Evolutionary conservation across 2,113 vertebrate species (phyloP).

Genomic region (Tursiops truncatus): DNA sequence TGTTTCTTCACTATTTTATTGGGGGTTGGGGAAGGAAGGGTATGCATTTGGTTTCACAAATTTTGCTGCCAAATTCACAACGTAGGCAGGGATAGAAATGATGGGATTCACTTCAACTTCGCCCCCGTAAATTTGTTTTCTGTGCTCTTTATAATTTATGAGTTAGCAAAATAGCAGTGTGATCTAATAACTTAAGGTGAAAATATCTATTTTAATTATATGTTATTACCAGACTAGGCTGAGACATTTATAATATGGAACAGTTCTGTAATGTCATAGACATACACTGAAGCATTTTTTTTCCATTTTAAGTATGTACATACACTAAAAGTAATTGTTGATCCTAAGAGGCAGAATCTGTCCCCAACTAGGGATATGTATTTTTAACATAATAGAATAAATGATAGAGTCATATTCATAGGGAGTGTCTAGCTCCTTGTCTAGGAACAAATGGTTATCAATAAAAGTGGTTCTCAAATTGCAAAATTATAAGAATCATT

Average conservation of each 20-base stretch:
- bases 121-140: not conserved
- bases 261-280: not conserved
- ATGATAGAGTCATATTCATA: not conserved
- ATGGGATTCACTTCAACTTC: not conserved
- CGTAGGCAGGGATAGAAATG: not conserved
- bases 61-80: not conserved
- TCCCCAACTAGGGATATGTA: not conserved
- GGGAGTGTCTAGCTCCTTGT: not conserved
- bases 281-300: not conserved
- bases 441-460: not conserved
- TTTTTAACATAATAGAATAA: not conserved
- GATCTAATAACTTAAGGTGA: not conserved
- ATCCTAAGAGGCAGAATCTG: not conserved
- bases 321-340: not conserved
- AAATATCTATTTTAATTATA: conserved; percentile 45
- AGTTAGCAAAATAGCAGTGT: not conserved
- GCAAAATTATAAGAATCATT: not conserved
- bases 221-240: not conserved
- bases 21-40: accelerated
- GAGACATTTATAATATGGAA: not conserved
- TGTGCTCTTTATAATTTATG: not conserved
- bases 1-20: not conserved
- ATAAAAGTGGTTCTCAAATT: not conserved
- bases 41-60: not conserved
- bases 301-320: not conserved